Base-by-base conservation (phyloP, 35 echinoderm and acorn worm genomes). In the Lytechinus pictus region DNA sequence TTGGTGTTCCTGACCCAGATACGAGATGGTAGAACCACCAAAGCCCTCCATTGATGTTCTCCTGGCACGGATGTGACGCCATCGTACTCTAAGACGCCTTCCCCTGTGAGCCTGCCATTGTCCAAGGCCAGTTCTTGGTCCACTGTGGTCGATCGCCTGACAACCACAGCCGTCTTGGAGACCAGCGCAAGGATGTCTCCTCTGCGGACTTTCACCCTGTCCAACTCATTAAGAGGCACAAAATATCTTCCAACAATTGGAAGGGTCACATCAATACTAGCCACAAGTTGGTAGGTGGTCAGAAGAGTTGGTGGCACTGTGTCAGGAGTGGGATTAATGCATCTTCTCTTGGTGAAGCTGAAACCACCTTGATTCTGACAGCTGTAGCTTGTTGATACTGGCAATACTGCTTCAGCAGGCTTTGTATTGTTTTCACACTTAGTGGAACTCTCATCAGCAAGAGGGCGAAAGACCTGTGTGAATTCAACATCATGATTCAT, bases 311-410 rank as follows among this genome's bases (percentile, higher is more conserved):
- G 54, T 55, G 16, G 9, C 19, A 19, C 57, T 53, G 92, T 55
- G 54, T 93, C 92, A 54, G 92, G 92, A 93, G 92, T 93, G 92
- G 92, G 92, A 28, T 93, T 93, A 27, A 93, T 27, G 21, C 92
- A 93, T 93, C 11, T n/a, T 28, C 92, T 33, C 54, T 93, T 93
- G 4, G 92, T 57, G 53, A 93, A 93, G 54, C 92, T 93, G 54
- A 55, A 93, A 54, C 92, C 92, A 27, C 92, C 92, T 27, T 54
- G 92, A 5, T 54, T 54, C 54, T 93, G 92, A 10, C 92, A 93
- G 52, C n/a, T 54, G 92, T 93, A 54, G 54, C 92, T 54, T 57
- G 53, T 93, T 3, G 52, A 54, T 9, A 93, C 13, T 19, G 92
- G 27, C 53, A 93, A 5, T 6, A 55, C 92, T 93, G 92, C 29